phyloP scores from a whole-genome alignment of 2,113 vertebrate species.

The Grallaria varia region DNA sequence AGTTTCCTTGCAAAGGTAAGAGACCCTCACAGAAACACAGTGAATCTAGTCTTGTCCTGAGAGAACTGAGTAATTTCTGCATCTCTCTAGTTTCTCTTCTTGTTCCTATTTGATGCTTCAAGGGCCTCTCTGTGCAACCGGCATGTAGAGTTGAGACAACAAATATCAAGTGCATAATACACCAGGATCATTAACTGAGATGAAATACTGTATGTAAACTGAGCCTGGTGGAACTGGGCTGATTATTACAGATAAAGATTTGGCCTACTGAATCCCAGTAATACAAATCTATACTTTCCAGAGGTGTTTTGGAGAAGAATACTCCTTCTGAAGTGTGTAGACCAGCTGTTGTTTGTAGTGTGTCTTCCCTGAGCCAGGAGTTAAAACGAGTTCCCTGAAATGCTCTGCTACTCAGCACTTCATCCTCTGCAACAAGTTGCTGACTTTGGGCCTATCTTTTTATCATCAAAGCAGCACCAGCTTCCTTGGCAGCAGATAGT shows the following conservation, averaged over 20 bases:
- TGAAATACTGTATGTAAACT: background rate
- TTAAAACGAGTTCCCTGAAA: background rate
- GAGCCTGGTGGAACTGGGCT: background rate
- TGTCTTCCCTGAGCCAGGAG: background rate
- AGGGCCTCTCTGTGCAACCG: background rate
- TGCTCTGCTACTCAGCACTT: background rate
- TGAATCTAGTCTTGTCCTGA: background rate
- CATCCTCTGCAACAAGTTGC: background rate
- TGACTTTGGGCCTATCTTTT: background rate
- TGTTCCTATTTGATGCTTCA: rapidly evolving
- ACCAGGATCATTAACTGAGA: background rate
- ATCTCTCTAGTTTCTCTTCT: background rate
- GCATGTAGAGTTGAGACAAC: rapidly evolving
- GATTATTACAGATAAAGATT: background rate
- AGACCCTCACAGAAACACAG: background rate
- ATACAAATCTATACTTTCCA: background rate
- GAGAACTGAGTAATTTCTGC: background rate
- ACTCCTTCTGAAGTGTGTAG: background rate
- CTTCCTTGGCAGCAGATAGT: background rate
- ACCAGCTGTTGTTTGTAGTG: background rate
- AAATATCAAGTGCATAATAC: background rate
- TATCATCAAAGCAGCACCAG: background rate
- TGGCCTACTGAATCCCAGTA: background rate
- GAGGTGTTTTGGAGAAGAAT: background rate
- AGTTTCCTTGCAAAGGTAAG: slow-evolving; percentile 90